These are phyloP conservation scores for Aphelocoma californica DNA, from an alignment of 2,797 vertebrate genomes.

Conservation along the genomic window DNA sequence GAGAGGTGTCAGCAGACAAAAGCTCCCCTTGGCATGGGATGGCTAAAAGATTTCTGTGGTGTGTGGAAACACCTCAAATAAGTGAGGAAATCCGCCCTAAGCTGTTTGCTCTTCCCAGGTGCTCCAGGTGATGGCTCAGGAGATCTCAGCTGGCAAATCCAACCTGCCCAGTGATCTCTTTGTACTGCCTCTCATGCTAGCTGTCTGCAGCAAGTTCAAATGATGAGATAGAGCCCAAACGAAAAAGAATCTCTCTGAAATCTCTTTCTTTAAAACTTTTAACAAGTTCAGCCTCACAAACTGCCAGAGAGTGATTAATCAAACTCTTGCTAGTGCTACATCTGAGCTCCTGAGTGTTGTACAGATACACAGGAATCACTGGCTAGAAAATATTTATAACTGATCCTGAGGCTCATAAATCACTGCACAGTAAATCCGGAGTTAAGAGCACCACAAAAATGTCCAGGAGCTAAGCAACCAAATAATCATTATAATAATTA, in stretches of 20 bases:
- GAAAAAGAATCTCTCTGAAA: background rate
- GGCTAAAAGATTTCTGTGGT: background rate
- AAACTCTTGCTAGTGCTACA: background rate
- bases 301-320: background rate
- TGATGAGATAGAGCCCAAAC: background rate
- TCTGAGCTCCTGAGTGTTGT: background rate
- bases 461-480: background rate
- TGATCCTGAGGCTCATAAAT: background rate
- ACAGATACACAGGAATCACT: background rate
- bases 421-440: background rate
- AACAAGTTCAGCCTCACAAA: background rate
- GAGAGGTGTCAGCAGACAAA: background rate
- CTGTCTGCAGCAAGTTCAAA: background rate
- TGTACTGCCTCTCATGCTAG: background rate
- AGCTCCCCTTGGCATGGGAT: background rate
- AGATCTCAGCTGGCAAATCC: background rate
- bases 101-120: background rate
- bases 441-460: background rate
- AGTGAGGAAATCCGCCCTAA: background rate
- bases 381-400: background rate
- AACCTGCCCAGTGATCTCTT: background rate
- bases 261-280: background rate
- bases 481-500: slow-evolving; percentile 38
- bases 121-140: background rate
- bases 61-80: background rate